phyloP scores from a whole-genome alignment of 37 sponge, comb jelly and placozoan genomes.

The Aplysina aerophoba region DNA sequence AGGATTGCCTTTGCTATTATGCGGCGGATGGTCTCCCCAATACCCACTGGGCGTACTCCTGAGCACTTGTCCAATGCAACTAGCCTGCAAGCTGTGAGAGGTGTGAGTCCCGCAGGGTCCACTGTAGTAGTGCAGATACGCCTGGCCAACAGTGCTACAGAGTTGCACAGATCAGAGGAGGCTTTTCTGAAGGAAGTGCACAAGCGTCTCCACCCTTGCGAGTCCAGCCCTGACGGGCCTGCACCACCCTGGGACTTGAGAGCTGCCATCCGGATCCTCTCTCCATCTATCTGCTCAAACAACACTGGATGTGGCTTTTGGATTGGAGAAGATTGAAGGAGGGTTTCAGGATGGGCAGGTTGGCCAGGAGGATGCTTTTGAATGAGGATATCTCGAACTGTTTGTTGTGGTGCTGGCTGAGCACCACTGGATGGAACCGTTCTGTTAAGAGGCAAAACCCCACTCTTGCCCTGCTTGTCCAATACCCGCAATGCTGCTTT shows the following conservation, averaged over 20 bases:
- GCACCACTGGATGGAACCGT: not conserved
- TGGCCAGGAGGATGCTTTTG: not conserved
- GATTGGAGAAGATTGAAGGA: not conserved
- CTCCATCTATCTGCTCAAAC: not conserved
- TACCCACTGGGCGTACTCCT: not conserved
- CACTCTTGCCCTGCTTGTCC: not conserved
- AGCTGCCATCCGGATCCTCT: not conserved
- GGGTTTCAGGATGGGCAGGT: slow-evolving; percentile 5
- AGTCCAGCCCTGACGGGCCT: not conserved
- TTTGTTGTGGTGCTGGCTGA: not conserved
- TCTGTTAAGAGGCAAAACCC: not conserved
- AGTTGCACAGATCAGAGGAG: not conserved
- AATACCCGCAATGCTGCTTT: not conserved
- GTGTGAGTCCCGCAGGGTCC: not conserved
- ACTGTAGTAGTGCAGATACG: not conserved
- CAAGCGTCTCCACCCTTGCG: not conserved
- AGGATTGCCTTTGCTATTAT: too few relatives aligned
- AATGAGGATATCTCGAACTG: not conserved
- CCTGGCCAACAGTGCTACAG: not conserved
- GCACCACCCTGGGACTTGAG: not conserved
- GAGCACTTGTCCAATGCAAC: not conserved
- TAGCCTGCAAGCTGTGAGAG: not conserved
- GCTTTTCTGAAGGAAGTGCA: not conserved
- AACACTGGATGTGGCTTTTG: not conserved
- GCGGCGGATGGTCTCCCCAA: too few relatives aligned